These are phyloP conservation scores for Euwallacea fornicatus DNA, from an alignment of 1,140 invertebrate species.

Conservation along the genomic window DNA sequence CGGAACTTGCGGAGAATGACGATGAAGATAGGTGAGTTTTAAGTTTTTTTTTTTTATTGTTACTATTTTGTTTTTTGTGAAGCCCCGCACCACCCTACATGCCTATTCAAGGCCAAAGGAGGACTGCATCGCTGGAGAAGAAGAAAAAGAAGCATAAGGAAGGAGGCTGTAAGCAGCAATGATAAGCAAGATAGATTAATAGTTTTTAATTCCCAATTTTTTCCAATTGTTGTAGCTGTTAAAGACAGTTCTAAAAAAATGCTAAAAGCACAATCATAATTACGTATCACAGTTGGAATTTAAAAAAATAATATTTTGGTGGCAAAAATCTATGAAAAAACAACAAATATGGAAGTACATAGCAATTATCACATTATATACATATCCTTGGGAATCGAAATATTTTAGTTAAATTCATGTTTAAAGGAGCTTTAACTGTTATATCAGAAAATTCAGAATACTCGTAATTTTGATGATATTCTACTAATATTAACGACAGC, in stretches of 20 bases:
- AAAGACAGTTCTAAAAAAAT: not conserved
- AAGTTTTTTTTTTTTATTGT: not conserved
- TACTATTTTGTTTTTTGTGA: not conserved
- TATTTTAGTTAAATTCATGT: no score
- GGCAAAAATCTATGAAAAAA: no score
- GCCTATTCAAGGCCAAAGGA: slow-evolving; percentile 76
- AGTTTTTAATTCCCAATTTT: not conserved
- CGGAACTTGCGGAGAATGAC: slow-evolving; percentile 51
- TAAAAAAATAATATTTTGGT: no score
- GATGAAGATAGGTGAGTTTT: slow-evolving; percentile 50
- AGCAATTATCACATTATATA: no score
- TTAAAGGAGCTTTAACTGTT: no score
- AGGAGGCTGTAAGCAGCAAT: slow-evolving; percentile 53
- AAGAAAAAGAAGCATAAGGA: slow-evolving; percentile 55
- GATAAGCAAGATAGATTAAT: not conserved
- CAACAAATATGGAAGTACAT: no score
- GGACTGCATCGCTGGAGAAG: slow-evolving; percentile 61
- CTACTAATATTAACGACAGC: no score
- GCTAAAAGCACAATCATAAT: slow-evolving; percentile 12
- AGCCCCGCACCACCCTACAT: slow-evolving; percentile 69
- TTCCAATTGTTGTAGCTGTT: not conserved
- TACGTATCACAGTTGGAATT: no score
- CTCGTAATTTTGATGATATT: no score
- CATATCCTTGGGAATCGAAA: no score
- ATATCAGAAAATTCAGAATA: no score